These are phyloP conservation scores for Diploptera punctata DNA, from an alignment of 2,888 invertebrate species.

Conservation along the genomic window DNA sequence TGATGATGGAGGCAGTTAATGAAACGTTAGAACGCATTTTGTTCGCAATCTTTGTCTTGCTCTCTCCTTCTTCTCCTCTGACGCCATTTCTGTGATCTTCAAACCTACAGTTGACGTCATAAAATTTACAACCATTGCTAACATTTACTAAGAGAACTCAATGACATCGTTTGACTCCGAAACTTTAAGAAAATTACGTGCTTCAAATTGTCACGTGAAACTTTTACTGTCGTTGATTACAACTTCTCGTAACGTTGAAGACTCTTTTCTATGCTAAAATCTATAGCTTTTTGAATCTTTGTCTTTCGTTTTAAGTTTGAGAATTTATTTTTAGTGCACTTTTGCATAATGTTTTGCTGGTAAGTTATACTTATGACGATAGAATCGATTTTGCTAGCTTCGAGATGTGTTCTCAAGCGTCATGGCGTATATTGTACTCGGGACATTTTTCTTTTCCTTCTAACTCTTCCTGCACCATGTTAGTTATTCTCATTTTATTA, in stretches of 20 bases:
- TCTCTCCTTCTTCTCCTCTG: not conserved
- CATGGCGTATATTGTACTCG: no score
- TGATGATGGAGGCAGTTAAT: conserved; percentile 33
- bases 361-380: conserved; percentile 1
- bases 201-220: conserved; percentile 21
- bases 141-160: conserved; percentile 15
- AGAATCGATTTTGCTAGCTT: conserved; percentile 4
- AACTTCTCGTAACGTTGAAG: conserved; percentile 10
- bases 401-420: not conserved
- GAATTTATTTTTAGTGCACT: conserved; percentile 16
- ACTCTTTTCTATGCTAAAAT: conserved; percentile 16
- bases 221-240: conserved; percentile 9
- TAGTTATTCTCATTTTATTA: no score
- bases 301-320: not conserved
- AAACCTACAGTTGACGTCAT: conserved; percentile 18
- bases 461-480: no score
- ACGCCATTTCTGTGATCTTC: conserved; percentile 5
- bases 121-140: conserved; percentile 23
- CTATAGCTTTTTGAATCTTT: conserved; percentile 9
- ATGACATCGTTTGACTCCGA: conserved; percentile 18
- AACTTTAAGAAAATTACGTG: conserved; percentile 18
- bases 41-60: conserved; percentile 24
- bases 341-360: not conserved
- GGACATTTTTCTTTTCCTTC: no score
- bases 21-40: conserved; percentile 33